Evolutionary conservation across 2,113 vertebrate species (phyloP), one percentile per base, ranked within the genome.

Genomic region (Indicator maculatus): DNA sequence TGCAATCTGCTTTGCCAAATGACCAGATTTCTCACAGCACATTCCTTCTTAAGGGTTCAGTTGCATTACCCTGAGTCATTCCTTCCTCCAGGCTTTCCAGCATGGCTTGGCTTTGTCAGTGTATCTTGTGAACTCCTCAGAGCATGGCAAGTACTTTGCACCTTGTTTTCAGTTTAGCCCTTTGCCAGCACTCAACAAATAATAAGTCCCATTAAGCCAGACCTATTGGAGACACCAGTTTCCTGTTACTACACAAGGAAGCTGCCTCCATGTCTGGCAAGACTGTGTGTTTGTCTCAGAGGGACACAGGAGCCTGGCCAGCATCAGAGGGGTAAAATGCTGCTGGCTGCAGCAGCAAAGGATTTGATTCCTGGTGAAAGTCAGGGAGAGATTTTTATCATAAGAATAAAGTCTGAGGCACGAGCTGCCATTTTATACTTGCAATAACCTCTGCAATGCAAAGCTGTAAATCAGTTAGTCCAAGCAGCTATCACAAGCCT

Each of bases 91-190:
- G n/a, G 50, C 55, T 76, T 75, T 88, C 72, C 59, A 86, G 18
- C 41, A 16, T 0, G 15, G 33, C 31, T 91, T 75, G 66, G 63
- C 71, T 72, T 75, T 6, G 2, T 52, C 74, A 75, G 21, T 1
- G 1, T n/a, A 55, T n/a, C 64, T 69, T 66, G n/a, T 38, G 81
- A 91, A 61, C 72, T 72, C 63, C 66, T 94, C 86, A 80, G 67
- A 70, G 56, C 83, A 69, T 8, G 38, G 38, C 28, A 79, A 82
- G 14, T 21, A 56, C 66, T 72, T 91, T 86, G 60, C 64, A 80
- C 76, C 67, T 93, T 93, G 55, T 76, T 86, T 80, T 92, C 50
- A 63, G 83, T 86, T 70, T 36, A 94, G 83, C 23, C 64, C 44
- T 59, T 56, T 88, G 83, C 67, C 86, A 94, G 79, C 52, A 80